Base-by-base conservation (phyloP, 2,113 vertebrate genomes). In the Chaetodon trifascialis region DNA sequence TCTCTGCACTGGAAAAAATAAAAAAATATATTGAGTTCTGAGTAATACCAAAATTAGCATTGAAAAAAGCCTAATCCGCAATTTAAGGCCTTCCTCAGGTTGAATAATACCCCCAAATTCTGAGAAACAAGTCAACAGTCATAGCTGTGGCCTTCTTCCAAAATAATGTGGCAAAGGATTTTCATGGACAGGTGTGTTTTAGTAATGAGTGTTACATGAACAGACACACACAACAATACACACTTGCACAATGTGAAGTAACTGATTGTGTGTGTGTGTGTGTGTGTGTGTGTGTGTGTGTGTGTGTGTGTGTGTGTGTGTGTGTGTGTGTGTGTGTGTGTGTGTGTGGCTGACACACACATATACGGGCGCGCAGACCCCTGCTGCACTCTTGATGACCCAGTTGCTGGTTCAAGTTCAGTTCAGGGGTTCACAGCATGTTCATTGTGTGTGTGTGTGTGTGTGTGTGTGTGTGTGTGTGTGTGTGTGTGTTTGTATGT, bases 361-460 rank as follows among this genome's bases (percentile, higher is more conserved):
- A 21, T 6, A 2, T 38, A 30, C 0, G 3, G 23, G 23, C 23
- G 49, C 14, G 9, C 51, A 60, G 52, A 81, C 12, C 25, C 59
- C 36, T 56, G 21, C 36, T 81, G 69, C 10, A 76, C 91, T 68
- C 69, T 15, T 30, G 2, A 73, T 89, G 90, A 94, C 86, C 83
- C 38, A 16, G 47, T 52, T 19, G 11, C 11, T 21, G 12, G 92
- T 89, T 94, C 92, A 94, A 94, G 93, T 93, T 92, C 88, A 91
- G 92, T 92, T 92, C 89, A 92, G 36, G 70, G 56, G 88, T 92
- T 88, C 83, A 88, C 36, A 30, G 36, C 40, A 7, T 76, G 84
- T 77, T 87, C 58, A 74, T 6, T 17, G 17, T 70, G 73, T 64
- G 5, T 66, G 16, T 52, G 75, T 52, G 55, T 49, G 40, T 81